A percentile compares a stretch with the other conserved stretches of the same genome.
Evolutionary conservation across 1,140 invertebrate genomes (phyloP).

Genomic region (Solenopsis invicta): DNA sequence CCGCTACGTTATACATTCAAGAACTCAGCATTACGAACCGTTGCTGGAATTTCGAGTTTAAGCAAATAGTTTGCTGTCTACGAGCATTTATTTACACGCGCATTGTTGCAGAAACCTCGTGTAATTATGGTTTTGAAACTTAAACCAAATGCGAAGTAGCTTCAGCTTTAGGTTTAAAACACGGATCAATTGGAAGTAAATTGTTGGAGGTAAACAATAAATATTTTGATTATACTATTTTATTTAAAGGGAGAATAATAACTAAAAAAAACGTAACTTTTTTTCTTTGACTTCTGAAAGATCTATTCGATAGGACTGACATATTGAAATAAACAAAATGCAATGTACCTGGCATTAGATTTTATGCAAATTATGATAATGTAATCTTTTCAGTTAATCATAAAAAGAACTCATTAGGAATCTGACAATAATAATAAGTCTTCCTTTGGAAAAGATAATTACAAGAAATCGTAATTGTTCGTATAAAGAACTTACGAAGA

Average conservation of each 20-base stretch:
- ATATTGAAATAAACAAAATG: neutral
- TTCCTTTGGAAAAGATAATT: neutral
- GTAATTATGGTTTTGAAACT: conserved; percentile 29
- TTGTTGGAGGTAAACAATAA: neutral
- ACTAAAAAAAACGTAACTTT: neutral
- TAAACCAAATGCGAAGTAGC: neutral
- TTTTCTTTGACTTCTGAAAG: neutral
- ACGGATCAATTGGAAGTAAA: neutral
- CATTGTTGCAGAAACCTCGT: conserved; percentile 48
- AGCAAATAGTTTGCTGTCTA: conserved; percentile 51
- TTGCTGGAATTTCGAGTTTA: conserved; percentile 50
- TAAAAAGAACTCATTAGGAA: neutral
- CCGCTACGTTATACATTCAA: conserved; percentile 34
- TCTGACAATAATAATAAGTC: neutral
- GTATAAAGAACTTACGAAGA: neutral
- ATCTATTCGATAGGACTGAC: neutral
- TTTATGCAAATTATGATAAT: neutral
- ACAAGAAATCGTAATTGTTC: conserved; percentile 40
- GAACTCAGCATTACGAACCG: conserved; percentile 8
- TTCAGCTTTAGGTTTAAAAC: neutral
- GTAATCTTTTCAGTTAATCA: conserved; percentile 11
- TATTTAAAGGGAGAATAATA: neutral
- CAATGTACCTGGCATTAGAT: neutral
- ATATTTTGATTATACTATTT: neutral
- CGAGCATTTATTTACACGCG: conserved; percentile 39